Base-by-base conservation (phyloP, 2,888 invertebrate genomes). In the Pseudeuparius sepicola region DNA sequence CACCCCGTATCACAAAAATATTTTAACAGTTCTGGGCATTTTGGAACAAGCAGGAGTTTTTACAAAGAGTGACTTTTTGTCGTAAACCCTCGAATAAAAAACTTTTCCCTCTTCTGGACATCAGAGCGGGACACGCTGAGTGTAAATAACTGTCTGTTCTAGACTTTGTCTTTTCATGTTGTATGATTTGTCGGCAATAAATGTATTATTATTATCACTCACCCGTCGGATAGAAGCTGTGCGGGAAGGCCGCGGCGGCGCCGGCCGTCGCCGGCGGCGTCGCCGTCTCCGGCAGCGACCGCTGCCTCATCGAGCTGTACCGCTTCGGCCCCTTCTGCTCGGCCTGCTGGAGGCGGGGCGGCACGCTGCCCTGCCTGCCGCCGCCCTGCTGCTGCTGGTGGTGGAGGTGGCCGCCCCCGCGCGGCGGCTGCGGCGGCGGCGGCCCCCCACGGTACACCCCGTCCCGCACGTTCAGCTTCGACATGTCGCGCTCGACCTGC, bases 271-370 rank as follows among this genome's bases (percentile, higher is more conserved):
- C 51, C 6, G 60, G 57, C 14, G 61, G 57, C 11, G 54, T 54
- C 11, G 52, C 53, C 4, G 68, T 59, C 37, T 75, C 75, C 2
- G 71, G 71, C 16, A 75, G 58, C 2, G 73, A 72, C 10, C 74
- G 60, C 47, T 74, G 74, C 18, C 74, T 46, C 41, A 56, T 55
- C 2, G 54, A 55, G 46, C 71, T 71, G 59, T 74, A 75, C 9
- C 73, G 60, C 46, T 74, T 74, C 37, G 70, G 68, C 10, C 71
- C 70, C 41, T 61, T 61, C 36, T 56, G 61, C 37, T 58, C 60
- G 23, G 57, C 55, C 18, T 48, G 51, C 43, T 60, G 60, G 25
- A 62, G 42, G 36, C 63, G 56, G 2, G 61, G 63, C 1, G 61
- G 62, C 5, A 61, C 55, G 37, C 58, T 59, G n/a, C 53, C 54